phyloP scores from a whole-genome alignment of 1,140 invertebrate genomes.

The Brachionus asplanchnoidis region DNA sequence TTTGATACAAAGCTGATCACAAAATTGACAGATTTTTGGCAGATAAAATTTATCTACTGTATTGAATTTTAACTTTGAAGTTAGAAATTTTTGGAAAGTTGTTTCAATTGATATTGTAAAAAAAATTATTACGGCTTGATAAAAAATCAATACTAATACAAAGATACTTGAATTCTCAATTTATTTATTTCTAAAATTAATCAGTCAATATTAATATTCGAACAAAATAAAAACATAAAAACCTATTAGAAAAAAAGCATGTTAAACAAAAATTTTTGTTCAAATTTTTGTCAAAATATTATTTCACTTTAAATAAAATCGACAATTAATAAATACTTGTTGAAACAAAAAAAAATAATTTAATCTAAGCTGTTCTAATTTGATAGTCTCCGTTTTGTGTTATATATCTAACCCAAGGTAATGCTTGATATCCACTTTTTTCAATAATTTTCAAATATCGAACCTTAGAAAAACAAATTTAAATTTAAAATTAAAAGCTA shows the following conservation, averaged over 20 bases:
- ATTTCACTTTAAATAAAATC: background rate
- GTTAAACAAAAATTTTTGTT: background rate
- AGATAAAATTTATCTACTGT: no score
- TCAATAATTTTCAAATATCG: constrained; percentile 98
- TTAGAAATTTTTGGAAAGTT: no score
- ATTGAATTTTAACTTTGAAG: no score
- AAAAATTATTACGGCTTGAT: no score
- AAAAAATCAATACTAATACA: no score
- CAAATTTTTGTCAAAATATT: background rate
- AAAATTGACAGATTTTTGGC: no score
- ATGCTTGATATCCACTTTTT: constrained; percentile 96
- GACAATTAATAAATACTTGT: background rate
- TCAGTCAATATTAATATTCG: background rate
- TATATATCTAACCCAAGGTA: constrained; percentile 98
- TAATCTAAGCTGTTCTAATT: constrained; percentile 56
- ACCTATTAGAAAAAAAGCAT: background rate
- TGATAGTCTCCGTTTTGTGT: constrained; percentile 99
- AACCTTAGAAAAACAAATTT: constrained; percentile 59
- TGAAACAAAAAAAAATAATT: background rate
- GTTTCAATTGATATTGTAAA: no score
- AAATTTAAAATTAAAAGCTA: background rate
- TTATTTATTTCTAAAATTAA: background rate
- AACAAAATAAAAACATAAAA: background rate
- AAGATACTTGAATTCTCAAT: background rate
- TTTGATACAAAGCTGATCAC: no score